phyloP scores from a whole-genome alignment of 2,888 invertebrate genomes.

The Polylopha cassiicola region DNA sequence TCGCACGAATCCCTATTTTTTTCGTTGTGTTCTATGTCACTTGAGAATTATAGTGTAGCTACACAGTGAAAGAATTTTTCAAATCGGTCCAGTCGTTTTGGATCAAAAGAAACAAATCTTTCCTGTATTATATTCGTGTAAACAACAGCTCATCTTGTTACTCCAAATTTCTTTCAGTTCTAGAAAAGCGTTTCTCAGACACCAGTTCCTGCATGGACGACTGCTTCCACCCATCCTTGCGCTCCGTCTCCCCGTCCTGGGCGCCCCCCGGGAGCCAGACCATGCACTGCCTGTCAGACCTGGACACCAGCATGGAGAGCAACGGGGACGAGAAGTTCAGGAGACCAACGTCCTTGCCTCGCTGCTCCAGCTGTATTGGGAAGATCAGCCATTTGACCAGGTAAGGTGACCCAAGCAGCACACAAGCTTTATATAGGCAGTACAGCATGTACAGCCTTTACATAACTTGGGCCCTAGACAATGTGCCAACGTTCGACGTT shows the following conservation, averaged over 20 bases:
- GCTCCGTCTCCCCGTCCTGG: constrained; percentile 68
- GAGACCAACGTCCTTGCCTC: constrained; percentile 69
- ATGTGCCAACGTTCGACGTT: too few relatives aligned
- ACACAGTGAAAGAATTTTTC: too few relatives aligned
- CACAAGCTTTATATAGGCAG: too few relatives aligned
- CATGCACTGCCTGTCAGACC: constrained; percentile 68
- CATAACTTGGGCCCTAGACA: too few relatives aligned
- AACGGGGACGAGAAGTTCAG: constrained; percentile 65
- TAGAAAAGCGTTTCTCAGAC: constrained; percentile 71
- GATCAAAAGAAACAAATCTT: too few relatives aligned
- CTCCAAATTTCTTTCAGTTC: constrained; percentile 35
- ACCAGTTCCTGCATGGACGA: constrained; percentile 66
- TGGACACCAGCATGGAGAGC: constrained; percentile 59
- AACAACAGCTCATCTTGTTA: not conserved
- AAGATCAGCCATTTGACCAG: constrained; percentile 84
- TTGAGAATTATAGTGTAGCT: too few relatives aligned
- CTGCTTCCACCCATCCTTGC: constrained; percentile 59
- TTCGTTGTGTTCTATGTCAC: too few relatives aligned
- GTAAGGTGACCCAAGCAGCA: too few relatives aligned
- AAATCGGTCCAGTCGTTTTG: too few relatives aligned
- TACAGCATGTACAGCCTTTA: too few relatives aligned
- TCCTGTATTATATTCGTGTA: too few relatives aligned
- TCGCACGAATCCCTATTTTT: too few relatives aligned
- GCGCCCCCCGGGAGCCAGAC: constrained; percentile 61
- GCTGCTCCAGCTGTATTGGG: constrained; percentile 87